Percentiles rank a stretch among this genome's conserved stretches.
These are phyloP conservation scores for Macropus fuliginosus DNA, from an alignment of 2,797 vertebrate genomes.

Conservation along the genomic window DNA sequence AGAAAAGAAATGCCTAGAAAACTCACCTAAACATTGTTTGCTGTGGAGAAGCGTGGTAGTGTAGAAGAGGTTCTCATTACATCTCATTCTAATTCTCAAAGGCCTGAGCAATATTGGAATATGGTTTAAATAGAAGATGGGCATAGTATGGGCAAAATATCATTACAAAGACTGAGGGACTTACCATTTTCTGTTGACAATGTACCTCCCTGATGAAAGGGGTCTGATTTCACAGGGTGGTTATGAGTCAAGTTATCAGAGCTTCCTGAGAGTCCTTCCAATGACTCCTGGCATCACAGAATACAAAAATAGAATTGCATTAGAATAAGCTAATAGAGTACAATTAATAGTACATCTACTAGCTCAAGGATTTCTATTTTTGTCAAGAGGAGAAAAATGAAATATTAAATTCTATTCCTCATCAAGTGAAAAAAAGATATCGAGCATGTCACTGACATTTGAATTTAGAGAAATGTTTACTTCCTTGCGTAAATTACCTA, in stretches of 20 bases:
- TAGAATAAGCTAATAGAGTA: conserved; percentile 1
- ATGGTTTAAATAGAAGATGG: not conserved
- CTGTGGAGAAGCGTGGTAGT: not conserved
- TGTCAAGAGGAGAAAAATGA: not conserved
- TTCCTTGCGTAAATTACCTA: not conserved
- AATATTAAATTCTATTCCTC: not conserved
- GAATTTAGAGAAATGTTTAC: not conserved
- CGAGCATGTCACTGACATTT: not conserved
- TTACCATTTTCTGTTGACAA: not conserved
- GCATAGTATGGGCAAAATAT: not conserved
- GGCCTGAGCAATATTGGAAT: not conserved
- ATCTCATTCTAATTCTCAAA: not conserved
- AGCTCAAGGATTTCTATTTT: conserved; percentile 2
- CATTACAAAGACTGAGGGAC: not conserved
- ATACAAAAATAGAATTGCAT: conserved; percentile 13
- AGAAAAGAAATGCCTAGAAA: not conserved
- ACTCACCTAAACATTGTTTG: not conserved
- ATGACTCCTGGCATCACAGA: not conserved
- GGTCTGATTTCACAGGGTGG: not conserved
- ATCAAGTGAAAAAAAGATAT: not conserved
- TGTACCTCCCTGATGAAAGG: not conserved
- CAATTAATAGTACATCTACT: not conserved
- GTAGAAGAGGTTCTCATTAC: not conserved
- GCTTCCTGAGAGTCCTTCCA: not conserved
- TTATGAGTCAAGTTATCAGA: not conserved